Evolutionary conservation across 2,888 invertebrate species (phyloP), one percentile per base, ranked within the genome.

Genomic region (Aproaerema taeniolella): DNA sequence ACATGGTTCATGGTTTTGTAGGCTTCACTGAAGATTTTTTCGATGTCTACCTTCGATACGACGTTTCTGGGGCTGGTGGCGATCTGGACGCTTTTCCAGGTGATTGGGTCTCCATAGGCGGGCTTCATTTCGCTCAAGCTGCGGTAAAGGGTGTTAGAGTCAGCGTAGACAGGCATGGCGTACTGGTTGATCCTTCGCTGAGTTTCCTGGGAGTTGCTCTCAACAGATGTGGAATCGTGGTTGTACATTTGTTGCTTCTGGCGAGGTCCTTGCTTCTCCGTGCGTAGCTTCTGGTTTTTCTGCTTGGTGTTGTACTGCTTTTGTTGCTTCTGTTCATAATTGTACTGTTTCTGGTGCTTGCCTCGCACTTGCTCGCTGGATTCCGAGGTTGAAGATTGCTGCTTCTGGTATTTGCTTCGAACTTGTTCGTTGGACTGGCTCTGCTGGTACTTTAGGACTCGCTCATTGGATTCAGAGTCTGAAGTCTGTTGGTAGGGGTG

Each of bases 1-100:
- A 74, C 55, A 45, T 70, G 74, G 45, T 62, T 68, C 66, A 73
- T 68, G 20, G 70, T 62, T 10, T 64, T 58, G 46, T 68, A 67
- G 12, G 85, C 82, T 8, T 73, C 73, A 11, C 52, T 47, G 58
- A 71, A 80, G 42, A 82, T 75, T 9, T 55, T 62, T 41, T 70
- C 65, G 40, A 77, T 69, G 26, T 75, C 73, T 33, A 68, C 62
- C 45, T 64, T 45, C n/a, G 50, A 49, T 38, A 63, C 52, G 34
- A 54, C 52, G 11, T 53, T 53, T 15, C 58, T 53, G 1, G 67
- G 61, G 7, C 58, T 60, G 20, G 54, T 51, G 36, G 69, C 61
- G 46, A 69, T 61, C 39, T 61, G 47, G 31, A 67, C 50, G 41
- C 66, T 63, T 8, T 55, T 66, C 74, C 74, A 77, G 11, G 52